A percentile compares a stretch with the other conserved stretches of the same genome.
Evolutionary conservation across 2,797 vertebrate genomes (phyloP).

Genomic region (Chelmon rostratus): DNA sequence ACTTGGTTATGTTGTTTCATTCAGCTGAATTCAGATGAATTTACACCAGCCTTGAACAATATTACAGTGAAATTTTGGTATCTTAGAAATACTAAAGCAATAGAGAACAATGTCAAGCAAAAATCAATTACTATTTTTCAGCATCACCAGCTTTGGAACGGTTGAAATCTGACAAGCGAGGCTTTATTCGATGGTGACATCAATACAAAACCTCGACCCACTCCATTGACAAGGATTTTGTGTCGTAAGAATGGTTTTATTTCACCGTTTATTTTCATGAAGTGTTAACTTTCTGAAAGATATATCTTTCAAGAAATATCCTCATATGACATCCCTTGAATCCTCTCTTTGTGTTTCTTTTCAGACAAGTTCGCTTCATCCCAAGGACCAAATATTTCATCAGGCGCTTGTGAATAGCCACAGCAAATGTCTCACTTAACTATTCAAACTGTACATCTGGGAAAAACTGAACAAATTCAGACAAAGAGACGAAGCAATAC

Average conservation of each 20-base stretch:
- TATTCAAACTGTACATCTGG: conserved; percentile 13
- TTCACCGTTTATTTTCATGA: conserved; percentile 28
- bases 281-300: conserved; percentile 38
- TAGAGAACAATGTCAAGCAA: conserved; percentile 17
- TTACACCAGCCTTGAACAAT: conserved; percentile 17
- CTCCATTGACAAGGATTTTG: conserved; percentile 18
- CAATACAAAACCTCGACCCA: conserved; percentile 24
- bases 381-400: conserved; percentile 45
- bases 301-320: conserved; percentile 20
- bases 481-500: conserved; percentile 10
- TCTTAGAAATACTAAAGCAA: conserved; percentile 16
- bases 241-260: conserved; percentile 32
- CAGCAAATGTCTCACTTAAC: conserved; percentile 5
- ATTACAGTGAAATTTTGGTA: conserved; percentile 4
- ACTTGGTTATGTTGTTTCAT: conserved; percentile 14
- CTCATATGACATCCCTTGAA: conserved; percentile 3
- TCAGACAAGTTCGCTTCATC: conserved; percentile 16
- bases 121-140: conserved; percentile 10
- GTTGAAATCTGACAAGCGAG: background rate
- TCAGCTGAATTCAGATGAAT: conserved; percentile 13
- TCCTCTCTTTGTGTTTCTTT: conserved; percentile 36
- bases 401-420: conserved; percentile 35
- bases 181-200: conserved; percentile 29
- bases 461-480: conserved; percentile 16
- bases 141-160: conserved; percentile 1